Evolutionary conservation across 2,797 vertebrate species (phyloP), one percentile per base, ranked within the genome.

Genomic region (Hydrocynus forskahlii): DNA sequence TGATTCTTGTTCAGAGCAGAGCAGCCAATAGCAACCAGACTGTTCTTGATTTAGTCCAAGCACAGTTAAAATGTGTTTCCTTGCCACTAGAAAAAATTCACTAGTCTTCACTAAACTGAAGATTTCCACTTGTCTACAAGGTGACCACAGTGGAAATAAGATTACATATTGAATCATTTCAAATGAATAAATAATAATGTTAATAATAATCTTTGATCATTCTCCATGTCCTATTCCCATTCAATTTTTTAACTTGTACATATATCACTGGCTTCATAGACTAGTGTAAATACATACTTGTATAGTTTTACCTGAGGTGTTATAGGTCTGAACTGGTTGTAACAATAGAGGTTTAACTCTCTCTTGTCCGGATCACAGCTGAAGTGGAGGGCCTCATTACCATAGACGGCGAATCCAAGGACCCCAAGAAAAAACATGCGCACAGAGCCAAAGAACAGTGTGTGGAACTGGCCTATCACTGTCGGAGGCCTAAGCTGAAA

Each of bases 311-410:
- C 92, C 91, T 94, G 93, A 60, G 92, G 94, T 70, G 92, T 94
- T 87, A 94, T 91, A 67, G 94, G 92, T 76, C 94, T 91, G 90
- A 95, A 94, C 81, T 95, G 92, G 84, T 92, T 94, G 82, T 94
- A 95, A 89, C 93, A 94, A 87, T 93, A 93, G 55, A 95, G 90
- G 86, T 95, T 95, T 74, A 94, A 84, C 63, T 95, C 91, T 81
- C 92, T 93, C 79, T 91, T 92, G 87, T 93, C 92, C 29, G 91
- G 92, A 57, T 94, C 92, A 76, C 93, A 95, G 85, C 93, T 95
- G 89, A 95, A 96, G 88, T 94, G 93, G 78, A 95, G 88, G 76
- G 91, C 94, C 80, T 95, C 92, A n/a, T 95, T 95, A 75, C 93
- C 93, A 62, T 95, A 94, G 81, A 94, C 92, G 2, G 92, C 94